Percentiles rank a stretch among this genome's conserved stretches.
phyloP scores from a whole-genome alignment of 2,888 invertebrate species.

The Leptopilina drosophilae region DNA sequence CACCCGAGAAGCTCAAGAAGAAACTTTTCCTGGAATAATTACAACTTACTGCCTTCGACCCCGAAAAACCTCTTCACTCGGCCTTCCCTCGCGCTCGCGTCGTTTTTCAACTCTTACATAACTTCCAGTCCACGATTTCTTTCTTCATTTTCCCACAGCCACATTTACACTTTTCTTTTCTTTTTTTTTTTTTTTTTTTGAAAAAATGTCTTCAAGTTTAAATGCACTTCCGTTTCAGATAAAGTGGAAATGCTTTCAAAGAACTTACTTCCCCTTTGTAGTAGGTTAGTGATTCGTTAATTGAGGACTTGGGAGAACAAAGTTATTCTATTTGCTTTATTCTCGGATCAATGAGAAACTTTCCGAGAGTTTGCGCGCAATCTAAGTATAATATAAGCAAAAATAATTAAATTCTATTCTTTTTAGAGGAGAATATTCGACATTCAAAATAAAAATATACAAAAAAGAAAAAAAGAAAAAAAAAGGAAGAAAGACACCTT shows the following conservation, averaged over 20 bases:
- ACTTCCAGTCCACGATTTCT: constrained; percentile 32
- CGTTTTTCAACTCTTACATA: not conserved
- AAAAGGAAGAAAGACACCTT: too few relatives aligned
- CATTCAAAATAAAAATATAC: too few relatives aligned
- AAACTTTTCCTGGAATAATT: constrained; percentile 32
- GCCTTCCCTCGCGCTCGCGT: not conserved
- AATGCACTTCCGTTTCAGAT: constrained; percentile 12
- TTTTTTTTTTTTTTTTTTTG: not conserved
- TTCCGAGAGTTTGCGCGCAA: too few relatives aligned
- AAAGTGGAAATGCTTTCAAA: constrained; percentile 13
- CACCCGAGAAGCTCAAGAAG: not conserved
- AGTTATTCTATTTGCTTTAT: too few relatives aligned
- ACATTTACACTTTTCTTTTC: constrained; percentile 6
- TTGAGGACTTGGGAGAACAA: too few relatives aligned
- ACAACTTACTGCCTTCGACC: constrained; percentile 25
- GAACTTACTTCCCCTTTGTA: constrained; percentile 7
- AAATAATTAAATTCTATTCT: too few relatives aligned
- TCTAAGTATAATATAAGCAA: too few relatives aligned
- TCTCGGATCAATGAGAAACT: too few relatives aligned
- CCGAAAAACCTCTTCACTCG: constrained; percentile 25
- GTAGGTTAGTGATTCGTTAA: not conserved
- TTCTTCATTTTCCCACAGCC: not conserved
- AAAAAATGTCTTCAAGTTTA: constrained; percentile 6
- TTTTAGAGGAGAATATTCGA: too few relatives aligned
- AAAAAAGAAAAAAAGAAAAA: too few relatives aligned